Evolutionary conservation across 2,888 invertebrate species (phyloP).

Genomic region (Drosophila birchii): DNA sequence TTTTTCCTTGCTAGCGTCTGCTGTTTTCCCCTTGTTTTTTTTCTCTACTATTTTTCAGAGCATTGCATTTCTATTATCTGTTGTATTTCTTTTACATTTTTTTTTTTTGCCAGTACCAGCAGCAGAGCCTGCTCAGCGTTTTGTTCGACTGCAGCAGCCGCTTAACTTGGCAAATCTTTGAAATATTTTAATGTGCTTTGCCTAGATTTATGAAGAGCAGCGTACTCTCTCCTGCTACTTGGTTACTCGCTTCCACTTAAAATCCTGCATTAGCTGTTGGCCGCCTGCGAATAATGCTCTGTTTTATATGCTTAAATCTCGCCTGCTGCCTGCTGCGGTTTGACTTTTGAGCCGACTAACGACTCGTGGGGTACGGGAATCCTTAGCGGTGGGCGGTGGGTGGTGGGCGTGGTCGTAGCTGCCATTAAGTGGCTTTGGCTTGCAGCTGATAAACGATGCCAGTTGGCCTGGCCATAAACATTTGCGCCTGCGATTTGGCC

Average conservation of each 20-base stretch:
- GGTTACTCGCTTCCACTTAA: conserved; percentile 21
- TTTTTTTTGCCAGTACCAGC: conserved; percentile 19
- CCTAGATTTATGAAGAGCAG: conserved; percentile 48
- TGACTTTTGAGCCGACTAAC: conserved; percentile 41
- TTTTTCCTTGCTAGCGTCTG: conserved; percentile 30
- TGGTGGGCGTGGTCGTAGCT: conserved; percentile 13
- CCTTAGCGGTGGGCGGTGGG: not conserved
- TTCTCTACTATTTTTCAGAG: conserved; percentile 16
- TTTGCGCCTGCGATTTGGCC: conserved; percentile 33
- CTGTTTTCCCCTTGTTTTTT: conserved; percentile 14
- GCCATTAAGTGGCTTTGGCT: conserved; percentile 51
- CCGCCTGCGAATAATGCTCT: conserved; percentile 52
- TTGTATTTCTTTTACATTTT: conserved; percentile 39
- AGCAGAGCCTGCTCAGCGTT: conserved; percentile 42
- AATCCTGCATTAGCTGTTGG: conserved; percentile 41
- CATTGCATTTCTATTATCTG: conserved; percentile 47
- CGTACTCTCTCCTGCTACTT: conserved; percentile 3
- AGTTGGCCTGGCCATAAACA: conserved; percentile 45
- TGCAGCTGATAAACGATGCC: conserved; percentile 53
- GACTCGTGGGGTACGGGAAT: not conserved
- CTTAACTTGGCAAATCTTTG: conserved; percentile 46
- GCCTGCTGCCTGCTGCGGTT: conserved; percentile 34
- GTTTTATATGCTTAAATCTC: conserved; percentile 48
- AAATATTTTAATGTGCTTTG: conserved; percentile 56
- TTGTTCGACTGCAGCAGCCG: conserved; percentile 43